phyloP scores from a whole-genome alignment of 2,797 vertebrate species.

The Pelobates cultripes region DNA sequence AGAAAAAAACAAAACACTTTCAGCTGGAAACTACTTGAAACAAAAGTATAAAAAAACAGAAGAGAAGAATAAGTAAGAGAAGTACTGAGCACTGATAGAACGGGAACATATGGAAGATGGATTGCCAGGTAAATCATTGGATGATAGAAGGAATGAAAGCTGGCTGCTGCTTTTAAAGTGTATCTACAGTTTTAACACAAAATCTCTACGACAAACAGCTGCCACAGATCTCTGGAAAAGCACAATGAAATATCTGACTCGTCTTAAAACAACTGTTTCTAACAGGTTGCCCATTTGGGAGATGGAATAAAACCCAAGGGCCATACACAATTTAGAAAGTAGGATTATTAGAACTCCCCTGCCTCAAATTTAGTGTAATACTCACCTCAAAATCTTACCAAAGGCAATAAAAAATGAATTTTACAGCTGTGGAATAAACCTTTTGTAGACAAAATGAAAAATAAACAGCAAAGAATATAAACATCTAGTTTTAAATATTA shows the following conservation, averaged over 20 bases:
- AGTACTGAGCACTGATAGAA: conserved; percentile 16
- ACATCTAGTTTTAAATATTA: conserved; percentile 22
- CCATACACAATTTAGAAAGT: conserved; percentile 25
- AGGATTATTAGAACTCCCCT: neutral
- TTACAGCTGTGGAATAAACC: conserved; percentile 39
- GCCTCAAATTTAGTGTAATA: conserved; percentile 20
- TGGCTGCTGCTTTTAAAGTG: neutral
- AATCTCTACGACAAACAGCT: neutral
- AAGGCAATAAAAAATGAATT: conserved; percentile 49
- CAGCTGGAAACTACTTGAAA: conserved; percentile 42
- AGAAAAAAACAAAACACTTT: conserved; percentile 12
- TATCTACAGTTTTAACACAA: neutral
- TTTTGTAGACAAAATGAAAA: conserved; percentile 17
- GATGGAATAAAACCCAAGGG: conserved; percentile 13
- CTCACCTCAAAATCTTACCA: conserved; percentile 40
- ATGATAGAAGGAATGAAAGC: conserved; percentile 32
- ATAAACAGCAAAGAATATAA: conserved; percentile 14
- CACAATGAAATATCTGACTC: neutral
- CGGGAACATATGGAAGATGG: conserved; percentile 24
- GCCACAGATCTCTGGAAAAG: neutral
- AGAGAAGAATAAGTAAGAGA: conserved; percentile 16
- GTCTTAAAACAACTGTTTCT: conserved; percentile 12
- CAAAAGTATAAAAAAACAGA: conserved; percentile 39
- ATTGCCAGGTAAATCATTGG: conserved; percentile 40
- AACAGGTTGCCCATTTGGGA: conserved; percentile 20